These are phyloP conservation scores for Scaptomyza graminum DNA, from an alignment of 1,140 invertebrate species.

Conservation along the genomic window DNA sequence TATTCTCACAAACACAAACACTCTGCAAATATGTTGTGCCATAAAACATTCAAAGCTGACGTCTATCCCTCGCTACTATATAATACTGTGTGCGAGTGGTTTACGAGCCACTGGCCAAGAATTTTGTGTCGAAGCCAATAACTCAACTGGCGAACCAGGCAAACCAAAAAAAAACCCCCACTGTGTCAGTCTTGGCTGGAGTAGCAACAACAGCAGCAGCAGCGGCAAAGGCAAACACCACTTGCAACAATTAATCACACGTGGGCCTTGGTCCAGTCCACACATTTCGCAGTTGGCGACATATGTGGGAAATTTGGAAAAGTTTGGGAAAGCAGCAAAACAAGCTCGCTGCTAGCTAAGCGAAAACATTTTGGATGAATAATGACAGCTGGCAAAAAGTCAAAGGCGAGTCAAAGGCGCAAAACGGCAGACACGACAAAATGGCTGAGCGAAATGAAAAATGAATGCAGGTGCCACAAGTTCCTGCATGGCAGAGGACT, in stretches of 20 bases:
- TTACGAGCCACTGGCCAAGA: constrained; percentile 55
- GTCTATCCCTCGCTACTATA: constrained; percentile 21
- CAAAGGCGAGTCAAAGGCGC: constrained; percentile 79
- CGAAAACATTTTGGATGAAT: constrained; percentile 78
- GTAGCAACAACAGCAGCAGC: constrained; percentile 10
- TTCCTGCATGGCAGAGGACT: not conserved
- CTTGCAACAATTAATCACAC: constrained; percentile 74
- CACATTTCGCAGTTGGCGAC: constrained; percentile 49
- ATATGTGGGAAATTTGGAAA: constrained; percentile 76
- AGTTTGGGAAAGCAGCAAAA: constrained; percentile 31
- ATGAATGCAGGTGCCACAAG: constrained; percentile 73
- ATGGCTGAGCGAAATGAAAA: constrained; percentile 67
- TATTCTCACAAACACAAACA: no score
- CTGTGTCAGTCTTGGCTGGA: constrained; percentile 7
- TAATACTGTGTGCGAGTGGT: constrained; percentile 30
- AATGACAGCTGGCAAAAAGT: constrained; percentile 81
- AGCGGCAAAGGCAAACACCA: not conserved
- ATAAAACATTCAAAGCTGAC: constrained; percentile 26
- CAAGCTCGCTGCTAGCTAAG: constrained; percentile 44
- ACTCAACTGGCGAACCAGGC: constrained; percentile 23
- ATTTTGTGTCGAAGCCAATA: constrained; percentile 72
- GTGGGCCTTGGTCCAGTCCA: constrained; percentile 36
- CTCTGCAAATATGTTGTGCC: constrained; percentile 4
- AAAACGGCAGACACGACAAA: constrained; percentile 64
- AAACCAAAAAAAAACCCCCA: not conserved